Percentiles rank a stretch among this genome's conserved stretches.
phyloP scores from a whole-genome alignment of 2,113 vertebrate genomes.

The Leiothrix lutea region DNA sequence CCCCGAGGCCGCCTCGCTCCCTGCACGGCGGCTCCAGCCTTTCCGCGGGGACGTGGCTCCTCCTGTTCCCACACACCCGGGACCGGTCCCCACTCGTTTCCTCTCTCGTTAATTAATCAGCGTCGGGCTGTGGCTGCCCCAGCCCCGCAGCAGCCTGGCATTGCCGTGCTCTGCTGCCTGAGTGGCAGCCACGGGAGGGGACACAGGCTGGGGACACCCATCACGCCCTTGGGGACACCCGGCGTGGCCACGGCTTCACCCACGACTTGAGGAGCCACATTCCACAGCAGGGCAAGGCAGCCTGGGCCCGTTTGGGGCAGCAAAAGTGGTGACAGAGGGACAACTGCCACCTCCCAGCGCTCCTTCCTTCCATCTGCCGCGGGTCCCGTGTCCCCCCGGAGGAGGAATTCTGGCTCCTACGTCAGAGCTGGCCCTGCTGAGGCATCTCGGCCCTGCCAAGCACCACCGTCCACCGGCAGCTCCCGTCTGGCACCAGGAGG shows the following conservation, averaged over 20 bases:
- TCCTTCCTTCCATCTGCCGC: fast-evolving
- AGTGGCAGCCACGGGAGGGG: not conserved
- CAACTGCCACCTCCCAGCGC: fast-evolving
- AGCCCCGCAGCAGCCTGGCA: not conserved
- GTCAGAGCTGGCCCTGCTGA: not conserved
- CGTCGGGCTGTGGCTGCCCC: not conserved
- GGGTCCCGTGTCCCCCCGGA: not conserved
- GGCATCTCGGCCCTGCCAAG: not conserved
- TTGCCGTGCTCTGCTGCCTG: fast-evolving
- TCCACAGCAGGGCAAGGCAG: not conserved
- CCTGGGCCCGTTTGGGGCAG: fast-evolving
- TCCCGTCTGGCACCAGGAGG: not conserved
- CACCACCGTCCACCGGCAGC: not conserved
- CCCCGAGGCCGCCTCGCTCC: not conserved
- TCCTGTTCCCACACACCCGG: not conserved
- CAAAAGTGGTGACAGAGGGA: fast-evolving
- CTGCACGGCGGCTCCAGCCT: fast-evolving
- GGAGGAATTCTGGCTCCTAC: not conserved
- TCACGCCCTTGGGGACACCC: not conserved
- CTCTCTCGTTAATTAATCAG: not conserved
- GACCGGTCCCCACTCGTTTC: not conserved
- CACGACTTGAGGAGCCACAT: not conserved
- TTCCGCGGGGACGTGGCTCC: not conserved
- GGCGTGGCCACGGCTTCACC: not conserved
- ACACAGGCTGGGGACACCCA: not conserved